A percentile compares a stretch with the other conserved stretches of the same genome.
Evolutionary conservation across 2,888 invertebrate genomes (phyloP).

Genomic region (Macrophya alboannulata): DNA sequence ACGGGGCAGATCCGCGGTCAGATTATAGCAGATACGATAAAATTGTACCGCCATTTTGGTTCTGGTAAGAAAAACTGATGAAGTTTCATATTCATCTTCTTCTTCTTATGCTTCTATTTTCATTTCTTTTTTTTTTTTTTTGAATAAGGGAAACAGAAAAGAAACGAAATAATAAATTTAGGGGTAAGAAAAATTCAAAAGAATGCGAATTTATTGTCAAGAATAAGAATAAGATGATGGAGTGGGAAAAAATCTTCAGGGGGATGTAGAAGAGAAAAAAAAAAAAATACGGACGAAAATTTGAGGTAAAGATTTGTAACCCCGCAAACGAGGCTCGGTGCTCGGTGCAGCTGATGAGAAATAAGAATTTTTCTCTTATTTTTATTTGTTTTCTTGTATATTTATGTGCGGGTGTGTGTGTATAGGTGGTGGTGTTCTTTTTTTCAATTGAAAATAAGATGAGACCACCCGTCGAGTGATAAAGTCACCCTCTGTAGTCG

Average conservation of each 20-base stretch:
- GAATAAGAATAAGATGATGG: background rate
- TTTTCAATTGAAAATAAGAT: constrained; percentile 12
- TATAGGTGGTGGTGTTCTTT: background rate
- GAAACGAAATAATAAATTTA: background rate
- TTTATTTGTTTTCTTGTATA: background rate
- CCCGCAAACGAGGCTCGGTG: background rate
- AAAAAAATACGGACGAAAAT: background rate
- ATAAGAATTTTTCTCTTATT: background rate
- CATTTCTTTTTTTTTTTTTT: background rate
- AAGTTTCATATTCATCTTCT: no score
- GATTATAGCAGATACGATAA: background rate
- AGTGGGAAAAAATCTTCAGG: background rate
- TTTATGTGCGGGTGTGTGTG: no score
- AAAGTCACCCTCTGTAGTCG: constrained; percentile 22
- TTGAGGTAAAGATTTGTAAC: background rate
- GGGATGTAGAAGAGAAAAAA: background rate
- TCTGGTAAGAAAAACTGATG: background rate
- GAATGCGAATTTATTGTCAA: background rate
- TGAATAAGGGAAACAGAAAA: background rate
- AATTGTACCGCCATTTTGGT: background rate
- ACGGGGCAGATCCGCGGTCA: constrained; percentile 7
- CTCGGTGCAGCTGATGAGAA: constrained; percentile 1
- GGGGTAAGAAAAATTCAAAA: background rate
- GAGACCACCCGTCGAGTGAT: constrained; percentile 30
- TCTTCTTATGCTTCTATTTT: no score